phyloP scores from a whole-genome alignment of 2,888 invertebrate genomes.

The Apotomis capreana region DNA sequence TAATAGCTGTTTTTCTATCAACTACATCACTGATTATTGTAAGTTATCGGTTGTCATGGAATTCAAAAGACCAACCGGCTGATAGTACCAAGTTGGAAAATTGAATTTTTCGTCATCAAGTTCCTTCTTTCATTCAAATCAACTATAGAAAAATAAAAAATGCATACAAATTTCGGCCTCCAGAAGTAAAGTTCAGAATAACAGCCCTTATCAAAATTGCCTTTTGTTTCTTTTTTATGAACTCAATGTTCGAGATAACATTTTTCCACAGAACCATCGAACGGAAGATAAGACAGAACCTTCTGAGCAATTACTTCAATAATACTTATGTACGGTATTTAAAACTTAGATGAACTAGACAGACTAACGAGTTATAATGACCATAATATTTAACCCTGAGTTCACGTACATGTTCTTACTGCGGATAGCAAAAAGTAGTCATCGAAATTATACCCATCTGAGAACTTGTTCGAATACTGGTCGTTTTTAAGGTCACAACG shows the following conservation, averaged over 20 bases:
- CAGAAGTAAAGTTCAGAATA: no score
- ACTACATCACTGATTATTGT: slow-evolving; percentile 15
- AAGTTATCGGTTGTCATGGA: slow-evolving; percentile 1
- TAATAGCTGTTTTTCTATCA: slow-evolving; percentile 7
- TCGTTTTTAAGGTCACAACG: slow-evolving; percentile 12
- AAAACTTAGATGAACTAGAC: slow-evolving; percentile 18
- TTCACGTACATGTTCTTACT: slow-evolving; percentile 7
- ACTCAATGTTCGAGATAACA: slow-evolving; percentile 1
- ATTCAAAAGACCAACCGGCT: background rate
- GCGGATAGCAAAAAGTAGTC: slow-evolving; percentile 2
- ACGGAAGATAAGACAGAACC: background rate
- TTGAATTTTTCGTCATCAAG: no score
- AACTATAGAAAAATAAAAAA: no score
- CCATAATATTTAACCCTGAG: slow-evolving; percentile 21
- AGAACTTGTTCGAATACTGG: background rate
- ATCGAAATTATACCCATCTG: slow-evolving; percentile 2
- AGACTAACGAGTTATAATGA: slow-evolving; percentile 24
- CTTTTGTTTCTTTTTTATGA: background rate
- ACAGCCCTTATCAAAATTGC: background rate
- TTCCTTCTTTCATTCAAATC: no score
- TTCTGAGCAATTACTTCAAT: slow-evolving; percentile 2
- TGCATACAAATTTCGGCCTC: no score
- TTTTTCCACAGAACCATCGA: background rate
- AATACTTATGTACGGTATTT: slow-evolving; percentile 12
- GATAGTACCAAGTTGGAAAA: background rate